These are phyloP conservation scores for Dromococcyx pavoninus DNA, from an alignment of 2,797 vertebrate genomes.

Conservation along the genomic window DNA sequence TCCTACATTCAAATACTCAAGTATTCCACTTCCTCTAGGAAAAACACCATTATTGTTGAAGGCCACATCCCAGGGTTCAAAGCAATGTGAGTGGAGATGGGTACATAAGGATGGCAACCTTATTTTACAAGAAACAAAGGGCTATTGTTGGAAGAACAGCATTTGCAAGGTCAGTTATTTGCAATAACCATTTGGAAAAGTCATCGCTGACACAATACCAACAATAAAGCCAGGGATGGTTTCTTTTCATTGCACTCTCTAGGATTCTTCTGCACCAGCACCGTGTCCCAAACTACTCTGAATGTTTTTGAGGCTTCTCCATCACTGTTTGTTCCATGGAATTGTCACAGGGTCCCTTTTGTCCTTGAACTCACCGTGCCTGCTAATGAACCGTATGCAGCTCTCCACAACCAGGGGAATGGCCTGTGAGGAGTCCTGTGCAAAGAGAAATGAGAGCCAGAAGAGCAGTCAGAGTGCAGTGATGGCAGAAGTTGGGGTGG, in stretches of 20 bases:
- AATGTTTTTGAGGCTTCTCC: background rate
- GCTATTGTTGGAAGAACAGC: background rate
- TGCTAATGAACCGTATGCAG: slow-evolving; percentile 97
- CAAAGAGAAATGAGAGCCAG: background rate
- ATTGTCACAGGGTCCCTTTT: fast-evolving
- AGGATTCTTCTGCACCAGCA: background rate
- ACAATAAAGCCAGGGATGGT: fast-evolving
- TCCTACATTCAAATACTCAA: background rate
- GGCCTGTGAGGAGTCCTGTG: slow-evolving; percentile 88
- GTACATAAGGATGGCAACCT: background rate
- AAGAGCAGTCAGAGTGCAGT: background rate
- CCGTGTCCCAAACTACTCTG: fast-evolving
- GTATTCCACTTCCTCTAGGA: background rate
- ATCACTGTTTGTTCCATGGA: fast-evolving
- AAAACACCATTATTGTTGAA: background rate
- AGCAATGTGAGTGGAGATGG: background rate
- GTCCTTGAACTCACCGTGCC: slow-evolving; percentile 82
- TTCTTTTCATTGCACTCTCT: background rate
- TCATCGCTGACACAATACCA: fast-evolving
- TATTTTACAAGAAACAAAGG: background rate
- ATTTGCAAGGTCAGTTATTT: background rate
- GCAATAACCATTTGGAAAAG: background rate
- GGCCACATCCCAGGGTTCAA: background rate
- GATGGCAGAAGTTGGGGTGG: background rate
- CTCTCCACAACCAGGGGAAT: slow-evolving; percentile 98